Percentiles rank a stretch among this genome's conserved stretches.
phyloP scores from a whole-genome alignment of 2,113 vertebrate species.

The Channa maculata region DNA sequence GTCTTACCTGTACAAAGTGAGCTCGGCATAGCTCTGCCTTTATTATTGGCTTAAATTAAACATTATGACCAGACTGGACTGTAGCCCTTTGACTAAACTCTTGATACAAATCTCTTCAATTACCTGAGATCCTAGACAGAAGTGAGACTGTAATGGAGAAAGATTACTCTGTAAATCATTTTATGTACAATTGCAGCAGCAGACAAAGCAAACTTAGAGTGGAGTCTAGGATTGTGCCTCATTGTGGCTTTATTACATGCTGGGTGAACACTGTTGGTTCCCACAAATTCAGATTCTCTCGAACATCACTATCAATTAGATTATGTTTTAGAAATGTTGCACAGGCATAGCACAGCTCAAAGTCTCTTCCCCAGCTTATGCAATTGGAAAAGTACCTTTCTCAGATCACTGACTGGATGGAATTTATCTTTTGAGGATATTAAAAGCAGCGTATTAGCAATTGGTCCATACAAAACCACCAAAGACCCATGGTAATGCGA shows the following conservation, averaged over 20 bases:
- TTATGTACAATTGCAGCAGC: neutral
- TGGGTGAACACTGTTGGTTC: slow-evolving; percentile 24
- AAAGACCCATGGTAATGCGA: slow-evolving; percentile 61
- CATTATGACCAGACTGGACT: slow-evolving; percentile 11
- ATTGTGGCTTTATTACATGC: slow-evolving; percentile 6
- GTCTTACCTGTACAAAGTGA: neutral
- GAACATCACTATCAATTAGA: slow-evolving; percentile 36
- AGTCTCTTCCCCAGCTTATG: slow-evolving; percentile 48
- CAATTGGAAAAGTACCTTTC: slow-evolving; percentile 71
- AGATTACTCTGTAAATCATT: slow-evolving; percentile 1
- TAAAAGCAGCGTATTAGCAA: slow-evolving; percentile 74
- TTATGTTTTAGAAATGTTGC: slow-evolving; percentile 39
- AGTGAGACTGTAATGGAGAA: slow-evolving; percentile 3
- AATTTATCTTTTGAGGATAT: slow-evolving; percentile 81
- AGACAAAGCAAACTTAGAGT: neutral
- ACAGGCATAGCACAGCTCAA: slow-evolving; percentile 42
- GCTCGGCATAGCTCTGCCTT: neutral
- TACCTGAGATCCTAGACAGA: slow-evolving; percentile 8
- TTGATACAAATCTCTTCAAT: slow-evolving; percentile 22
- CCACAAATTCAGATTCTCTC: slow-evolving; percentile 21
- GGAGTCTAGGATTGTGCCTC: neutral
- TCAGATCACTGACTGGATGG: slow-evolving; percentile 74
- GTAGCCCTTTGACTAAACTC: slow-evolving; percentile 19
- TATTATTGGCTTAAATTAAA: slow-evolving; percentile 21
- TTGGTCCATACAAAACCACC: slow-evolving; percentile 65